Evolutionary conservation across 2,113 vertebrate genomes (phyloP), one percentile per base, ranked within the genome.

Genomic region (Pavo muticus): DNA sequence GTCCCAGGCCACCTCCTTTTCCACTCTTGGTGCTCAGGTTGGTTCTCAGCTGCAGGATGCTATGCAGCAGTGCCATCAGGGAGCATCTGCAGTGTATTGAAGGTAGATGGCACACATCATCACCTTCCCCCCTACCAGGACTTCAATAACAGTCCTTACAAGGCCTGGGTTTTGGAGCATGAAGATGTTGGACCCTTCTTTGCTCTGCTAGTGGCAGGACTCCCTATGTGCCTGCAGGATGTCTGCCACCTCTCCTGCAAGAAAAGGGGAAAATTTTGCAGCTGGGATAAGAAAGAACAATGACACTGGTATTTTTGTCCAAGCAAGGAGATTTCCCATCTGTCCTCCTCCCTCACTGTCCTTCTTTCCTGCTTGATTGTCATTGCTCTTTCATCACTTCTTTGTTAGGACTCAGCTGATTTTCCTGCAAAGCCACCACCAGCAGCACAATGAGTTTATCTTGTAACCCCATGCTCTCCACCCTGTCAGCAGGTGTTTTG

Each of bases 401-500:
- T 23, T 39, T 72, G 8, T n/a, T 35, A 10, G 0, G 24, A 17
- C 30, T 25, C 57, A 25, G 30, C 48, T 39, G 32, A 0, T 82
- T 75, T 77, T 40, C 56, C 77, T 69, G 30, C 23, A 74, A 85
- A 88, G 27, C 20, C 37, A 52, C 19, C 37, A 91, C 52, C 23
- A 71, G 27, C n/a, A 24, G 37, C 18, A 48, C 0, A 0, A 6
- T 29, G 9, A 37, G 18, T 12, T 71, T 30, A 37, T 19, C 5
- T 40, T 2, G 2, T 48, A 19, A 21, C 6, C 16, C 63, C 37
- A 35, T 42, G 3, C 12, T 15, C 35, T 47, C 37, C 18, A 39
- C 24, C 54, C 30, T 63, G 2, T 2, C 30, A 21, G 10, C 9
- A 29, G 5, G 11, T 37, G 27, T 79, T 89, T 65, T 76, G 40